phyloP scores from a whole-genome alignment of 2,797 vertebrate genomes.

The Syngnathus acus region DNA sequence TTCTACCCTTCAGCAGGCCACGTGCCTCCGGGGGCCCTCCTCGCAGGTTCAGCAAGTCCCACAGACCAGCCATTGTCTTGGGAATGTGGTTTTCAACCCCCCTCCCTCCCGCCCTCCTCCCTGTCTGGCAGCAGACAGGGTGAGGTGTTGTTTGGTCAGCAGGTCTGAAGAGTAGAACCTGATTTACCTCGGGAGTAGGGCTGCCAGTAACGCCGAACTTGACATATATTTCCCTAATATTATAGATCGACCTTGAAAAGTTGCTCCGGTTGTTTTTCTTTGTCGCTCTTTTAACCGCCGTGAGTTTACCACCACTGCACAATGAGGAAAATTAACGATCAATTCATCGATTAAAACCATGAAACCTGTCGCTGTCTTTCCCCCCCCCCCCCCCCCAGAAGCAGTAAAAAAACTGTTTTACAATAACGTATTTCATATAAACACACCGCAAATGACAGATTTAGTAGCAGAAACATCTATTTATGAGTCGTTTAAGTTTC shows the following conservation, averaged over 20 bases:
- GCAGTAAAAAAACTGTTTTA: not conserved
- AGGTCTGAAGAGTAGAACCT: slow-evolving; percentile 38
- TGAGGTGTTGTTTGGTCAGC: slow-evolving; percentile 48
- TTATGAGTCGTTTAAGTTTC: not conserved
- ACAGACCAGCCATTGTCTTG: slow-evolving; percentile 71
- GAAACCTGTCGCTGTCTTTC: not conserved
- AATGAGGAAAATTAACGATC: not conserved
- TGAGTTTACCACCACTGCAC: not conserved
- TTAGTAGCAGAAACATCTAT: not conserved
- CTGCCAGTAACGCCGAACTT: slow-evolving; percentile 25
- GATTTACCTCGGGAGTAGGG: slow-evolving; percentile 18
- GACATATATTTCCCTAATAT: slow-evolving; percentile 1
- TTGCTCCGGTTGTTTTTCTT: not conserved
- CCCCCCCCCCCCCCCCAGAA: not conserved
- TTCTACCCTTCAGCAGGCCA: slow-evolving; percentile 18
- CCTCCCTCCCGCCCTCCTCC: slow-evolving; percentile 18
- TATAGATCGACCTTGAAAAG: not conserved
- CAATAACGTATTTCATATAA: not conserved
- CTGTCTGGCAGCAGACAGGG: slow-evolving; percentile 47
- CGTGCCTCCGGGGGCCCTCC: slow-evolving; percentile 39
- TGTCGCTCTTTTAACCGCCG: not conserved
- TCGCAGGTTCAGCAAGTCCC: slow-evolving; percentile 46
- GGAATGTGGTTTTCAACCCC: slow-evolving; percentile 57
- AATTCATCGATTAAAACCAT: not conserved
- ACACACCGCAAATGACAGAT: not conserved